These are phyloP conservation scores for Acanthis flammea DNA, from an alignment of 2,797 vertebrate genomes.

Conservation along the genomic window DNA sequence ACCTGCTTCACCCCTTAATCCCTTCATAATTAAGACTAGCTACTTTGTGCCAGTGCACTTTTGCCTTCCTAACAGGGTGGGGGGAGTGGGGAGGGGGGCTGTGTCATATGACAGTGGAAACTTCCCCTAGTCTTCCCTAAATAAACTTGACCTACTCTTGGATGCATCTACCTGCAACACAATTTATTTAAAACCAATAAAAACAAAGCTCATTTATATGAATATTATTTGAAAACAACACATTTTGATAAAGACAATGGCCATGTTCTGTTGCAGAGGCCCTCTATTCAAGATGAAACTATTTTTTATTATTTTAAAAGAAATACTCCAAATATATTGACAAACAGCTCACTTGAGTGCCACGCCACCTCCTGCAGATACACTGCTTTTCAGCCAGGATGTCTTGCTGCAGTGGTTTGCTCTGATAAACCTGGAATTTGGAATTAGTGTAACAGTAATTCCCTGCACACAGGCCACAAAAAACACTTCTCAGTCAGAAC, in stretches of 20 bases:
- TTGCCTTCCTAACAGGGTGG: background rate
- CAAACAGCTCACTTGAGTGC: background rate
- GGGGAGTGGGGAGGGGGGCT: accelerated
- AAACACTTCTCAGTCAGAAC: background rate
- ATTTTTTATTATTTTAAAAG: background rate
- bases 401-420: background rate
- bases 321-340: background rate
- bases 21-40: background rate
- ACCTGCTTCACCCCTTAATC: background rate
- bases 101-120: background rate
- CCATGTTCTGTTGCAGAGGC: background rate
- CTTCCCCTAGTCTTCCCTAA: background rate
- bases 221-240: background rate
- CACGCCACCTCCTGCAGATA: background rate
- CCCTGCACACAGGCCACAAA: background rate
- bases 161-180: background rate
- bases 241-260: background rate
- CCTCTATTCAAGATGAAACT: background rate
- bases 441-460: background rate
- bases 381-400: background rate
- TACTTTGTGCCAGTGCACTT: background rate
- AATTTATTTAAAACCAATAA: background rate
- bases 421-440: background rate
- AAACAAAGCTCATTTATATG: background rate
- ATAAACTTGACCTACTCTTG: background rate